Conservation (phyloP, 2,888 invertebrate genomes). For the Bugulina stolonifera region DNA sequence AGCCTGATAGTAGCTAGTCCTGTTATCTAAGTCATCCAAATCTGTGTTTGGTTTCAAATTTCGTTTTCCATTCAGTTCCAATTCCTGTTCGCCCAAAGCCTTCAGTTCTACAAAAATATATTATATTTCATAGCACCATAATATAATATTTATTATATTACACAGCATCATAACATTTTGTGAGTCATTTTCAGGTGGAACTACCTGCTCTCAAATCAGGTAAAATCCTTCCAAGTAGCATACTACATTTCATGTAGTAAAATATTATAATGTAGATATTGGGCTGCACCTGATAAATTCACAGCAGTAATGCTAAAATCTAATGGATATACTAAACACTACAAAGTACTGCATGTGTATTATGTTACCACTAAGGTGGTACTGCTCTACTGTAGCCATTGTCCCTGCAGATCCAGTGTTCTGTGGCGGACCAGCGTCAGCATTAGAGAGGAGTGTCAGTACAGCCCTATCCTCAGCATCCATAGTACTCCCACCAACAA, state of each 20-base stretch:
- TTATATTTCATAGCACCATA: neutral
- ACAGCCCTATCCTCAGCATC: conserved; percentile 48
- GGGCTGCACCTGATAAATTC: no score
- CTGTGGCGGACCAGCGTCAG: conserved; percentile 39
- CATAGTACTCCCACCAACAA: conserved; percentile 33
- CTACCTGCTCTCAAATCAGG: no score
- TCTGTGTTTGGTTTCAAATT: conserved; percentile 23
- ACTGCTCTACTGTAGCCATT: conserved; percentile 37
- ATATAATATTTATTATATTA: neutral
- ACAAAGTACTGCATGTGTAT: no score
- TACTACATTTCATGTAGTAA: no score
- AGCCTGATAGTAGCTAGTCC: conserved; percentile 27
- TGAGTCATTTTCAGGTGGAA: no score
- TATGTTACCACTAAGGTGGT: conserved; percentile 34
- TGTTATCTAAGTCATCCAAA: conserved; percentile 35
- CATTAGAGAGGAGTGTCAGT: conserved; percentile 42
- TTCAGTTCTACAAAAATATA: conserved; percentile 1
- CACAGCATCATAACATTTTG: no score
- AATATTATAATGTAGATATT: no score
- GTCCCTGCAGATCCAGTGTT: conserved; percentile 43
- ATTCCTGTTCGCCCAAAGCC: neutral
- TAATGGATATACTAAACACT: no score
- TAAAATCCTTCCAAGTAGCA: no score
- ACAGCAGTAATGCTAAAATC: no score
- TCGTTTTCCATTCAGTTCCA: neutral